Percentiles rank a stretch among this genome's conserved stretches.
Conservation (phyloP, 2,797 vertebrate species). For the Champsocephalus esox region DNA sequence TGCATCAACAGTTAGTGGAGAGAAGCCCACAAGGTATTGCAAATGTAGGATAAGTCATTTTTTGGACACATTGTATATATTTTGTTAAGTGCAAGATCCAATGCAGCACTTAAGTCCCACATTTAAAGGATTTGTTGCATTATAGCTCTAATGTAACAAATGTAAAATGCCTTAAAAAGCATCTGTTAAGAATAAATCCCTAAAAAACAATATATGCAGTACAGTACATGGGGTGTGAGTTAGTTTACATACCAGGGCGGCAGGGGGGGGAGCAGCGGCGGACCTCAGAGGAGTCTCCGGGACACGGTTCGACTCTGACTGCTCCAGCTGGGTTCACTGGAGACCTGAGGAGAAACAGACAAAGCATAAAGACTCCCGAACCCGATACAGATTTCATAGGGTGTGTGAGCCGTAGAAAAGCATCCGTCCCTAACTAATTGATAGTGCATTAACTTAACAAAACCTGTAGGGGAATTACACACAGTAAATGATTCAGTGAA, state of each 20-base stretch:
- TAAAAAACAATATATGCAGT: not conserved
- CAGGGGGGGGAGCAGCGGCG: constrained; percentile 84
- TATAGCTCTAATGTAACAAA: not conserved
- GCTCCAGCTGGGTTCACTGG: constrained; percentile 79
- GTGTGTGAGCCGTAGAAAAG: not conserved
- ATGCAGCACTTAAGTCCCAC: not conserved
- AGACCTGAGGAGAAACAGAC: constrained; percentile 79
- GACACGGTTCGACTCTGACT: constrained; percentile 77
- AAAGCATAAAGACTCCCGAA: not conserved
- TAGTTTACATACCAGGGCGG: constrained; percentile 85
- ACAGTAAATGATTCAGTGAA: not conserved
- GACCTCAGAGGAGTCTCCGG: constrained; percentile 85
- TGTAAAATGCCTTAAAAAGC: no score
- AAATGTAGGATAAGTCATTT: not conserved
- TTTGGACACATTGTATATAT: not conserved
- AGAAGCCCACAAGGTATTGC: not conserved
- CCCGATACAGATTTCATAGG: not conserved
- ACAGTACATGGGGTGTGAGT: not conserved
- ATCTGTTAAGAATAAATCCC: not conserved
- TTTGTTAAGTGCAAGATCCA: not conserved
- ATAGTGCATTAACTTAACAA: not conserved
- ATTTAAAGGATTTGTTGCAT: not conserved
- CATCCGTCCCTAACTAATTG: no score
- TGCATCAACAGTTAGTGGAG: not conserved
- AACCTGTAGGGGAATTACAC: not conserved